phyloP scores from a whole-genome alignment of 2,113 vertebrate genomes.

The Myiozetetes cayanensis region DNA sequence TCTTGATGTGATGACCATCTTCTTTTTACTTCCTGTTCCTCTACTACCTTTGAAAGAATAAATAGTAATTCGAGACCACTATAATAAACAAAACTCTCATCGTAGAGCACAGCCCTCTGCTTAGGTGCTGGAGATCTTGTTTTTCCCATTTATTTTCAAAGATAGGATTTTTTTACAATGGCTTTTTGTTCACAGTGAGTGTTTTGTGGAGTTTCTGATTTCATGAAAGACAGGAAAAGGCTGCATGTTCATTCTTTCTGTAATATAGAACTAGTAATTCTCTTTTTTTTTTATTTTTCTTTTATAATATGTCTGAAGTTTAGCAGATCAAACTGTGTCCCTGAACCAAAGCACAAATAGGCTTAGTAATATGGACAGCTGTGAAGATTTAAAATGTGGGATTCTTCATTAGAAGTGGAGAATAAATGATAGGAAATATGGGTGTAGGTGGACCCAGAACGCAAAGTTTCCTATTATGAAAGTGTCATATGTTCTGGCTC shows the following conservation, averaged over 20 bases:
- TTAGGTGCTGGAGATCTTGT: neutral
- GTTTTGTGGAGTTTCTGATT: neutral
- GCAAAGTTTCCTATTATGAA: neutral
- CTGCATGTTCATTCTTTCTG: neutral
- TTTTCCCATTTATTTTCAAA: slow-evolving; percentile 9
- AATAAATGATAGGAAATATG: neutral
- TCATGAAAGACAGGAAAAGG: neutral
- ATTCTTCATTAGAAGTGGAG: neutral
- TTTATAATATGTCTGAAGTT: neutral
- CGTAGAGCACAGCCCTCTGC: neutral
- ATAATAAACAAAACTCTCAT: neutral
- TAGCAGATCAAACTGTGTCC: neutral
- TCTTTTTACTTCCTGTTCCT: neutral
- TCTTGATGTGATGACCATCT: neutral
- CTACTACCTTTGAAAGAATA: neutral
- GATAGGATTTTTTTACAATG: neutral
- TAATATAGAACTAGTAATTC: neutral
- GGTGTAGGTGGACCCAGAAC: neutral
- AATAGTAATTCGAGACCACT: neutral
- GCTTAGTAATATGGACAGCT: neutral
- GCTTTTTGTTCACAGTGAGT: neutral
- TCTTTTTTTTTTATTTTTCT: neutral
- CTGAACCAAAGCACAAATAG: neutral
- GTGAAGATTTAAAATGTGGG: neutral
- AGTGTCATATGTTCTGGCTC: neutral